phyloP scores from a whole-genome alignment of 2,113 vertebrate species.

The Podarcis muralis region DNA sequence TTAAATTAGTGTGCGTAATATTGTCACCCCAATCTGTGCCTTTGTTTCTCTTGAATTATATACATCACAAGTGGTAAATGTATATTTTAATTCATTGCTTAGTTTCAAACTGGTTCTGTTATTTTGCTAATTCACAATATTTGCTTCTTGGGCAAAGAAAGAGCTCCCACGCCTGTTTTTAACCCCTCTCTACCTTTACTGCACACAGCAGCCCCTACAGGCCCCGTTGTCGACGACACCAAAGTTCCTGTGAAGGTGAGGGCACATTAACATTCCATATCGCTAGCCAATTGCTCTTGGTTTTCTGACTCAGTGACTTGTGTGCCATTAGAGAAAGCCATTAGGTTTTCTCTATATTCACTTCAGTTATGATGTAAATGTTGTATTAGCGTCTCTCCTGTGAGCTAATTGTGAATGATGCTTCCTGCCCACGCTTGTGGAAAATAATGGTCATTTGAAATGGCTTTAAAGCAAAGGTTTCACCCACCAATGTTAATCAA shows the following conservation, averaged over 20 bases:
- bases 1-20: not conserved
- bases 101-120: slow-evolving; percentile 11
- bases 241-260: slow-evolving; percentile 73
- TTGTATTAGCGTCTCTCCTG: not conserved
- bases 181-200: not conserved
- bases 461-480: not conserved
- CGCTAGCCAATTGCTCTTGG: not conserved
- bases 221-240: slow-evolving; percentile 62
- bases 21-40: not conserved
- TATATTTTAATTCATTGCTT: not conserved
- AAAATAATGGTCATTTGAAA: not conserved
- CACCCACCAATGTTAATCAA: not conserved
- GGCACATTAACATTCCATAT: not conserved
- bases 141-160: not conserved
- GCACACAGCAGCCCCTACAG: slow-evolving; percentile 38
- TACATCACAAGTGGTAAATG: not conserved
- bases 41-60: not conserved
- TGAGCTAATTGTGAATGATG: not conserved
- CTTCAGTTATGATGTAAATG: not conserved
- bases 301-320: not conserved
- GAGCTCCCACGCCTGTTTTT: slow-evolving; percentile 39
- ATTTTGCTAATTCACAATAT: slow-evolving; percentile 14
- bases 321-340: not conserved
- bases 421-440: fast-evolving
- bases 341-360: not conserved